Percentiles rank a stretch among this genome's conserved stretches.
These are phyloP conservation scores for Egretta garzetta DNA, from an alignment of 2,113 vertebrate species.

Conservation along the genomic window DNA sequence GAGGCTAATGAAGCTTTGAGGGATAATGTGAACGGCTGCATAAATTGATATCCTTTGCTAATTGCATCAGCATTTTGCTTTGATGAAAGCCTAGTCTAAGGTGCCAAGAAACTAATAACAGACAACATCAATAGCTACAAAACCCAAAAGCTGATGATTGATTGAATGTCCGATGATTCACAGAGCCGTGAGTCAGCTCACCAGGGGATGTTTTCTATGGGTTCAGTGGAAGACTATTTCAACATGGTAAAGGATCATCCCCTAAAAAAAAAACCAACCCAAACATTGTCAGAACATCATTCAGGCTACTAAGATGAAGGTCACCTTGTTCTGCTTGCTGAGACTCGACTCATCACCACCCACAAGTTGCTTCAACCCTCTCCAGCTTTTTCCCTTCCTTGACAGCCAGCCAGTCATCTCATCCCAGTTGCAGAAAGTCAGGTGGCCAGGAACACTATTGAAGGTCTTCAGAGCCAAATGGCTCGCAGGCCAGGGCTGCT, in stretches of 20 bases:
- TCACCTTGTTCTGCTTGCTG: not conserved
- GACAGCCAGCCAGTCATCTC: not conserved
- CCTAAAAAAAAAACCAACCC: not conserved
- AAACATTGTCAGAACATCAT: not conserved
- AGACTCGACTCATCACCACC: not conserved
- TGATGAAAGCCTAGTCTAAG: constrained; percentile 5
- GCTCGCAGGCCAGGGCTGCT: not conserved
- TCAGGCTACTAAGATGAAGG: not conserved
- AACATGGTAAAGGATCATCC: not conserved
- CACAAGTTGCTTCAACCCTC: not conserved
- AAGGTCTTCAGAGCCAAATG: not conserved
- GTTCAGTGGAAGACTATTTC: not conserved
- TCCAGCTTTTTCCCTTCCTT: not conserved
- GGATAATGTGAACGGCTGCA: constrained; percentile 49
- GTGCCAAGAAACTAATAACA: constrained; percentile 45
- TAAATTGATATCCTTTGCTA: constrained; percentile 64
- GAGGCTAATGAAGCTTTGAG: constrained; percentile 63
- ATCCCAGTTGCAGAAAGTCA: not conserved
- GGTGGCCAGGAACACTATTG: not conserved
- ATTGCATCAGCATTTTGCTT: constrained; percentile 62
- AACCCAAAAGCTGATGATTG: not conserved
- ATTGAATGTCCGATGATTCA: not conserved
- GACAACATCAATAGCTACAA: constrained; percentile 7
- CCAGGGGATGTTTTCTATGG: not conserved
- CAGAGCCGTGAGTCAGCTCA: not conserved